Percentiles rank a stretch among this genome's conserved stretches.
phyloP scores from a whole-genome alignment of 2,113 vertebrate genomes.

The Aplodontia rufa region DNA sequence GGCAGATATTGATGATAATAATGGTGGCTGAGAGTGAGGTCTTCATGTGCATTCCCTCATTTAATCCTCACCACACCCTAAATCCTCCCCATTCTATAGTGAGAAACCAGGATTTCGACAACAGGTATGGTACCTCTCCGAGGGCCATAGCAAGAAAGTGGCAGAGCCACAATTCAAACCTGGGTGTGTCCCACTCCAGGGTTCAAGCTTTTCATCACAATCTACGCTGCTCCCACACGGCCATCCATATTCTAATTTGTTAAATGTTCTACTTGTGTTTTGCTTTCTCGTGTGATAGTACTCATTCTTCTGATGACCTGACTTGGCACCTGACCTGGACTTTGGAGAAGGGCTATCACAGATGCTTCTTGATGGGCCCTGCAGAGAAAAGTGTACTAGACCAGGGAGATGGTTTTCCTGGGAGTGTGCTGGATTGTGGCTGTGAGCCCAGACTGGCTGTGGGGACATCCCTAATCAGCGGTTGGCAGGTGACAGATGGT shows the following conservation, averaged over 20 bases:
- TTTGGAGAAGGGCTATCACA: not conserved
- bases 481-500: slow-evolving; percentile 69
- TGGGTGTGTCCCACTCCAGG: not conserved
- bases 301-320: not conserved
- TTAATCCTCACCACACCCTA: not conserved
- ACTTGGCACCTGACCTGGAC: not conserved
- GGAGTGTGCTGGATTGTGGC: not conserved
- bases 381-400: not conserved
- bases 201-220: no score
- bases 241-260: not conserved
- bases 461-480: slow-evolving; percentile 46
- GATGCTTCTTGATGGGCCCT: not conserved
- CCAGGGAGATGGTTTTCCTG: not conserved
- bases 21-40: not conserved
- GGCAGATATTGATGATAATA: not conserved
- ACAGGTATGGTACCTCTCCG: not conserved
- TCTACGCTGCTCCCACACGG: not conserved
- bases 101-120: not conserved
- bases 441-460: slow-evolving; percentile 1
- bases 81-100: not conserved
- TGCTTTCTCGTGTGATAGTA: not conserved
- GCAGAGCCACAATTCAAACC: not conserved
- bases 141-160: not conserved
- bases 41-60: not conserved
- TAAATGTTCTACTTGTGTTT: not conserved